Conservation (phyloP, 2,888 invertebrate species). For the Drosophila austrosaltans region DNA sequence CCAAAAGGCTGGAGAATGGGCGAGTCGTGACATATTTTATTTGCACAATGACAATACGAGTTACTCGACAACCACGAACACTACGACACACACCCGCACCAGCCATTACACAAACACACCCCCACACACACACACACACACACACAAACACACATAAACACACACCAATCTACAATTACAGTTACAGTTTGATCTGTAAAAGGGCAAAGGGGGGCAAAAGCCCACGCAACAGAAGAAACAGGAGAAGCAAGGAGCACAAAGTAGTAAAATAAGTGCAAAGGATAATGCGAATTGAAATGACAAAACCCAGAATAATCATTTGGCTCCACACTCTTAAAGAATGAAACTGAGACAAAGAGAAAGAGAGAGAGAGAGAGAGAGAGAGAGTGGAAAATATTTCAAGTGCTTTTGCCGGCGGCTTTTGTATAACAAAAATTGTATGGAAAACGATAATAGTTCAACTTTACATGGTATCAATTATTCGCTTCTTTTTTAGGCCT, state of each 20-base stretch:
- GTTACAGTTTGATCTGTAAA: constrained; percentile 36
- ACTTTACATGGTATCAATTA: constrained; percentile 24
- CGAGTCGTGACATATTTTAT: constrained; percentile 81
- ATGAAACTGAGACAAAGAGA: constrained; percentile 2
- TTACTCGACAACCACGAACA: constrained; percentile 61
- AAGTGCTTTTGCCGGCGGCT: constrained; percentile 43
- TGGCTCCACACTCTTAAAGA: constrained; percentile 66
- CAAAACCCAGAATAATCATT: constrained; percentile 81
- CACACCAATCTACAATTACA: constrained; percentile 41
- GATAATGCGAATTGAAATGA: constrained; percentile 82
- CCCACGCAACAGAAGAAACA: constrained; percentile 34
- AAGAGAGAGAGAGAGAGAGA: constrained; percentile 30
- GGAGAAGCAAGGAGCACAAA: constrained; percentile 44
- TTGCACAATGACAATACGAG: constrained; percentile 80
- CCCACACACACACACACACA: constrained; percentile 40
- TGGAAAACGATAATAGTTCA: constrained; percentile 2
- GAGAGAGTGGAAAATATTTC: constrained; percentile 5
- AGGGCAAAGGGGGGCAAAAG: constrained; percentile 8
- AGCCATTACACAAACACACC: constrained; percentile 77
- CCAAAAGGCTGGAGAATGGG: constrained; percentile 54
- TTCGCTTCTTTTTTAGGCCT: neutral
- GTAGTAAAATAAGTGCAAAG: constrained; percentile 80
- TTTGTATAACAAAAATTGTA: neutral
- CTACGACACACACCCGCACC: constrained; percentile 41
- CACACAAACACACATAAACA: constrained; percentile 23